phyloP scores from a whole-genome alignment of 1,140 invertebrate species.

The Drosophila ananassae region DNA sequence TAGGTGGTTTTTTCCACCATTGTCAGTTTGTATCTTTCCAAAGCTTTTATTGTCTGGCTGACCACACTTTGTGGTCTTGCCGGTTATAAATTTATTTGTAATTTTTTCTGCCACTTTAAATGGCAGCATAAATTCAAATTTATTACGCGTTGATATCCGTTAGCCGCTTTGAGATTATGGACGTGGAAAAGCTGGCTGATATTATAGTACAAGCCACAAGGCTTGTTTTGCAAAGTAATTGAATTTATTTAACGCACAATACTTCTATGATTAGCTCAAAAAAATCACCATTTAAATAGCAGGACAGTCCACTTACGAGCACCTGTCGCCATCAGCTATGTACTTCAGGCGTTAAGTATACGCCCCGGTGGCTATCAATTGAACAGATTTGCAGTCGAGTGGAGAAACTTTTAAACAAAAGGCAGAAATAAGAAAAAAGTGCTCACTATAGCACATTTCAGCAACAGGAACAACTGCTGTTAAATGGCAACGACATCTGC shows the following conservation, averaged over 20 bases:
- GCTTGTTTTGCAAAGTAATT: constrained; percentile 6
- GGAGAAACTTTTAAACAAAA: constrained; percentile 46
- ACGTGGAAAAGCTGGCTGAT: too few relatives aligned
- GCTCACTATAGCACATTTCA: constrained; percentile 24
- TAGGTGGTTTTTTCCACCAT: constrained; percentile 35
- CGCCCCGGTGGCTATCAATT: constrained; percentile 44
- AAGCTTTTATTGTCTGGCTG: constrained; percentile 68
- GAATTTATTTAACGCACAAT: background rate
- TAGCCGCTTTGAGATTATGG: constrained; percentile 4
- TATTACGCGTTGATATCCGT: constrained; percentile 67
- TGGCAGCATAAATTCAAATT: constrained; percentile 70
- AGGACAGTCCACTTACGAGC: constrained; percentile 19
- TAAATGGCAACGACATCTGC: constrained; percentile 61
- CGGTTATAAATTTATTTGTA: constrained; percentile 77
- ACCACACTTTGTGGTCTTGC: constrained; percentile 70
- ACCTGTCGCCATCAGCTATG: constrained; percentile 30
- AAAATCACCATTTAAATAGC: constrained; percentile 7
- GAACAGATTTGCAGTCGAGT: constrained; percentile 37
- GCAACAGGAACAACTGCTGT: constrained; percentile 39
- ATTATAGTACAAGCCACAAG: too few relatives aligned
- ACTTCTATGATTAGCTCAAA: background rate
- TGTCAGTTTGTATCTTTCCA: constrained; percentile 29
- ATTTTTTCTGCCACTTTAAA: constrained; percentile 71
- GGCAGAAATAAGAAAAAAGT: constrained; percentile 18
- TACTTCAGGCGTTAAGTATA: constrained; percentile 38